Conservation (phyloP, 2,888 invertebrate species). For the Erynnis tages region DNA sequence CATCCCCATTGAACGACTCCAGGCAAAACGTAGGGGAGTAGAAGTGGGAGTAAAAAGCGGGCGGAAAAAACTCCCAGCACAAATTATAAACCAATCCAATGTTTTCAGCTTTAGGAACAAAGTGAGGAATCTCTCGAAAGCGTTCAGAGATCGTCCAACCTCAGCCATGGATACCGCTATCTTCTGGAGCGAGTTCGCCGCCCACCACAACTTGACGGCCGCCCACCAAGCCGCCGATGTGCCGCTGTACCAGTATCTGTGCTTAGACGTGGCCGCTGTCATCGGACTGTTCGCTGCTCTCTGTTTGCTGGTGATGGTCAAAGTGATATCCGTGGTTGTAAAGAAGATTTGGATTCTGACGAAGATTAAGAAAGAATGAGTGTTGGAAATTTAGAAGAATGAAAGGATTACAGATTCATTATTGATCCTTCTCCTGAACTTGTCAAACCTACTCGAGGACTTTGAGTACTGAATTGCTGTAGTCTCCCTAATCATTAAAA, state of each 20-base stretch:
- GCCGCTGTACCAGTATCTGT: constrained; percentile 72
- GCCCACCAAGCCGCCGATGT: constrained; percentile 69
- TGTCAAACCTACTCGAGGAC: too few relatives aligned
- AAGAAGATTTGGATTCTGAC: too few relatives aligned
- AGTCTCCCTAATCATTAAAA: too few relatives aligned
- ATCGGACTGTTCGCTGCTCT: constrained; percentile 24
- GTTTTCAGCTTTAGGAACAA: constrained; percentile 58
- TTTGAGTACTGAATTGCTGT: too few relatives aligned
- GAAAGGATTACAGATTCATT: too few relatives aligned
- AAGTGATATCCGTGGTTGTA: background rate
- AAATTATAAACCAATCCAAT: background rate
- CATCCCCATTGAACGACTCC: too few relatives aligned
- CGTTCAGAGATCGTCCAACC: constrained; percentile 81
- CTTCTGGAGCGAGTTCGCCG: constrained; percentile 84
- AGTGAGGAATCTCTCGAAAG: constrained; percentile 71
- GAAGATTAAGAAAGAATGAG: too few relatives aligned
- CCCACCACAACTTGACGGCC: constrained; percentile 66
- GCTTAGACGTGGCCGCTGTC: constrained; percentile 54
- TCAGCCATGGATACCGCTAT: constrained; percentile 82
- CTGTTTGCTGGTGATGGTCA: background rate
- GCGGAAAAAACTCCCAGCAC: background rate
- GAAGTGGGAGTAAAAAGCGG: too few relatives aligned
- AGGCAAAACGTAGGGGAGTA: too few relatives aligned
- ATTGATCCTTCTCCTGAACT: too few relatives aligned
- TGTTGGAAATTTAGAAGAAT: background rate